Base-by-base conservation (phyloP, 2,888 invertebrate genomes). In the Lamproptera curius region DNA sequence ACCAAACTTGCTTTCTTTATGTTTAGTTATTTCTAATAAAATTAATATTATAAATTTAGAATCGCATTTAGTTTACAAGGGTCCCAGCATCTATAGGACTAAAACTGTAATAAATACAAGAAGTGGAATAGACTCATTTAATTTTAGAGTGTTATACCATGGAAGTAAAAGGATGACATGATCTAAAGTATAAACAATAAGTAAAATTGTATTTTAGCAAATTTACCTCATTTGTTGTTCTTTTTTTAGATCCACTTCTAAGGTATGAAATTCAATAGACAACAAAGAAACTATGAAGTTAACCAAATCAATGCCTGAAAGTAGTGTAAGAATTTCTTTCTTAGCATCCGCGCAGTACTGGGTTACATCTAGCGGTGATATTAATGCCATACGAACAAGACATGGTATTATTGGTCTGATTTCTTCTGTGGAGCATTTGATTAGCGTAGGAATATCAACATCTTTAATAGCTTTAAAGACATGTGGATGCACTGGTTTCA, bases 271-370 rank as follows among this genome's bases (percentile, higher is more conserved):
- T 80, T 98, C 97, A 43, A 98, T 97, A 6, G 97, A 97, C 2
- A 98, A 88, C 11, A 98, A 89, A 0, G 96, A 95, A 1, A 98
- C 97, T 57, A 98, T 95, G 45, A 96, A 95, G 76, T 98, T 98
- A 0, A 98, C 98, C 43, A 95, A 90, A 75, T 98, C 97, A 59
- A 97, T 95, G 4, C 96, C 96, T 1, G 97, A 95, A 0, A 98
- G 88, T 39, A 97, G 91, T n/a, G 95, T 95, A 1, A 98, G 84
- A 42, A 97, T 94, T 65, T 95, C 93, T 75, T 96, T 96, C 61
- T 96, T 92, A 26, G 93, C 93, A 62, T 94, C 93, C 35, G 93
- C 92, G 72, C 97, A 97, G 48, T 93, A 92, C 64, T 91, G 91
- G 0, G 96, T 95, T 34, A 93, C 92, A 70, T 98, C 98, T 44